Base-by-base conservation (phyloP, 2,797 vertebrate genomes). In the Falco cherrug region DNA sequence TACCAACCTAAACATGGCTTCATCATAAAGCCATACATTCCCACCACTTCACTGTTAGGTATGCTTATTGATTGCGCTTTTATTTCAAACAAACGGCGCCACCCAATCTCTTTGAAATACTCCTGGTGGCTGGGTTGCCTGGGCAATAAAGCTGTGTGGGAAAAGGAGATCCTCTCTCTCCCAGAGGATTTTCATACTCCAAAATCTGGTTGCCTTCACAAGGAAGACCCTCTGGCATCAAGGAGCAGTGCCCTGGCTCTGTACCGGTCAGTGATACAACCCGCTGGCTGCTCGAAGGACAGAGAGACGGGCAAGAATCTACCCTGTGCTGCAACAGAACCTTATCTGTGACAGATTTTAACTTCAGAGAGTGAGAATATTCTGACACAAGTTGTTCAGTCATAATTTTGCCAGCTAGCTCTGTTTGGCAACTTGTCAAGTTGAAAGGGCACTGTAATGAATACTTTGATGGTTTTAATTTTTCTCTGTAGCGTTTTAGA, bases 91-190 rank as follows among this genome's bases (percentile, higher is more conserved):
- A 78, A 86, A 86, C 69, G 79, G 20, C n/a, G 78, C 21, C 31
- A 68, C 54, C 29, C 69, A 86, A 71, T 70, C 45, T 88, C 54
- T 95, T 43, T 95, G 73, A 88, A 95, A 39, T 47, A 68, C 43
- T 85, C 48, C 74, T 84, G 67, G 59, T 84, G 67, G 51, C 16
- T 11, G 6, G 60, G 86, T 95, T 97, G 77, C 90, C 87, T 86
- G 89, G 74, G 59, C 47, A 86, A 96, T 86, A 79, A 29, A 64
- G 12, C 22, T 67, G 16, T 12, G 19, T 54, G 69, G 59, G 60
- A 74, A 89, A 82, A 91, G 15, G 56, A 82, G 61, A 76, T 39
- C 51, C 41, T 47, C 5, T 43, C 43, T 61, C 35, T 60, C 74
- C 45, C 35, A 21, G 22, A 57, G 41, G 69, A 76, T 74, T 51